Conservation (phyloP, 1,140 invertebrate genomes). For the Trachymyrmex cornetzi region DNA sequence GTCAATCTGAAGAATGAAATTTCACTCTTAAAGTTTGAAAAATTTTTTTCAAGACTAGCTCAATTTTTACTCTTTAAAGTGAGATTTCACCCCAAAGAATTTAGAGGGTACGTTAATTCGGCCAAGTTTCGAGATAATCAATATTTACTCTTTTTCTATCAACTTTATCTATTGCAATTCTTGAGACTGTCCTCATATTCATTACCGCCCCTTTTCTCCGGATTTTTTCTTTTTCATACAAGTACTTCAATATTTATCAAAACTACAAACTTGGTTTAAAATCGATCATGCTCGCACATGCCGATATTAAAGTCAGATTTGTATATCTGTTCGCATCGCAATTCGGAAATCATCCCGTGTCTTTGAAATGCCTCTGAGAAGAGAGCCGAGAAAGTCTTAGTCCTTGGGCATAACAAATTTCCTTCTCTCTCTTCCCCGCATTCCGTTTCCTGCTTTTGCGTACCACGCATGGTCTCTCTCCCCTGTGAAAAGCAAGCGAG, state of each 20-base stretch:
- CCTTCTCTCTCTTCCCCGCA: conserved; percentile 1
- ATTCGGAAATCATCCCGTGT: neutral
- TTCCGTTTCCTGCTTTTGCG: conserved; percentile 32
- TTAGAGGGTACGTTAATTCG: neutral
- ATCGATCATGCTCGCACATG: neutral
- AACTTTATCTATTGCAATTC: neutral
- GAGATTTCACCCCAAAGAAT: no score
- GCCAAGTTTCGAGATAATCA: no score
- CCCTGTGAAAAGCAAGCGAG: conserved; percentile 58
- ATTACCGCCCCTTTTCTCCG: neutral
- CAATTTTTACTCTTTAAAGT: no score
- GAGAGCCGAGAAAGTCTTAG: conserved; percentile 49
- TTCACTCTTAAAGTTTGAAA: no score
- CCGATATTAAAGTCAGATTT: neutral
- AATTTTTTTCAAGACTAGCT: no score
- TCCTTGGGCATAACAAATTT: conserved; percentile 58
- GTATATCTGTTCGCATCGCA: neutral
- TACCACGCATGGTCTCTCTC: conserved; percentile 38
- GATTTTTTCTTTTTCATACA: neutral
- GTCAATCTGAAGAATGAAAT: no score
- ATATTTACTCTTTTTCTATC: neutral
- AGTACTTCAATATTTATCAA: no score
- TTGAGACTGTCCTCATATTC: neutral
- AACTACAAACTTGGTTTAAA: neutral
- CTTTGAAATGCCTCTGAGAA: conserved; percentile 27